Percentiles rank a stretch among this genome's conserved stretches.
These are phyloP conservation scores for Thumatha senex DNA, from an alignment of 2,888 invertebrate species.

Conservation along the genomic window DNA sequence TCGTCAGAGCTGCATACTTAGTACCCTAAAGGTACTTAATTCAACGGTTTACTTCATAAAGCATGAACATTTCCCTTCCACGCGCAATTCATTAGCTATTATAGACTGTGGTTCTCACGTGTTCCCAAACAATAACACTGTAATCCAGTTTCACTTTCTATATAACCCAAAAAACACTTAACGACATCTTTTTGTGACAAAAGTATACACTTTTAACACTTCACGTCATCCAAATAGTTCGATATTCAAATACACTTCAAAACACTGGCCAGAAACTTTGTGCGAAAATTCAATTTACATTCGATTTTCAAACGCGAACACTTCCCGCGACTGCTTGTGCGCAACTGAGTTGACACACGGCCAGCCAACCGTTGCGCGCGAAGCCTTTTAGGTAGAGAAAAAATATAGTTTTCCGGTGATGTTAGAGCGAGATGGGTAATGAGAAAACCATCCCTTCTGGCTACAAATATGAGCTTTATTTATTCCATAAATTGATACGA, in stretches of 20 bases:
- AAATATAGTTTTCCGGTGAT: constrained; percentile 28
- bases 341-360: constrained; percentile 67
- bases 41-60: constrained; percentile 32
- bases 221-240: constrained; percentile 39
- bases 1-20: not conserved
- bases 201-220: constrained; percentile 31
- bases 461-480: constrained; percentile 40
- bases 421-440: constrained; percentile 41
- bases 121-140: constrained; percentile 56
- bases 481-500: constrained; percentile 54
- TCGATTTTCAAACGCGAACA: constrained; percentile 60
- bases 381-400: constrained; percentile 48
- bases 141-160: constrained; percentile 64
- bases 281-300: constrained; percentile 49
- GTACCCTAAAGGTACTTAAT: not conserved
- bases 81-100: constrained; percentile 40
- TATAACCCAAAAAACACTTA: constrained; percentile 25
- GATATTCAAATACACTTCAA: constrained; percentile 32
- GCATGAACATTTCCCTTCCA: constrained; percentile 35
- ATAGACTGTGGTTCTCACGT: constrained; percentile 44
- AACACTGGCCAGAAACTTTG: constrained; percentile 42
- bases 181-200: not conserved
- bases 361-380: constrained; percentile 56
- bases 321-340: constrained; percentile 65
- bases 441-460: constrained; percentile 55